Conservation (phyloP, 2,797 vertebrate species). For the Trematomus bernacchii region DNA sequence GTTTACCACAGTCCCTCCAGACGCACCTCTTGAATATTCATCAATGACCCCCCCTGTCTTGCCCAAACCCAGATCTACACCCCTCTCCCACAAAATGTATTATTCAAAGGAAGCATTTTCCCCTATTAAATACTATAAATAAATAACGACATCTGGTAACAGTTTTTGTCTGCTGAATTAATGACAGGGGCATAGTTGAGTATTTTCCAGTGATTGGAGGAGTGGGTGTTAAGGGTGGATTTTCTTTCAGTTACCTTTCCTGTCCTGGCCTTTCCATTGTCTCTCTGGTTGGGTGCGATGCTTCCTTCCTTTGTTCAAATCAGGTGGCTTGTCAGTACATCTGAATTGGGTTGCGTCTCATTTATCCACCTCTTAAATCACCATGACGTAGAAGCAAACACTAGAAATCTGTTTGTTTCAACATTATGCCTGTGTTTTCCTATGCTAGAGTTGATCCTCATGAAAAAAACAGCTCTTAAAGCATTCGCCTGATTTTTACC, state of each 20-base stretch:
- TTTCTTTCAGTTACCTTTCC: conserved; percentile 38
- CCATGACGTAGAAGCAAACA: conserved; percentile 49
- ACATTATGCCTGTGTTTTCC: conserved; percentile 39
- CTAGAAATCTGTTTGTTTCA: conserved; percentile 60
- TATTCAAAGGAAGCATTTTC: conserved; percentile 84
- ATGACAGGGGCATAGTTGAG: conserved; percentile 60
- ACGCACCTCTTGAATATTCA: conserved; percentile 84
- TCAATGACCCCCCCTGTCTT: conserved; percentile 54
- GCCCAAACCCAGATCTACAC: conserved; percentile 47
- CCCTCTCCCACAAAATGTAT: conserved; percentile 80
- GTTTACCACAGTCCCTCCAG: conserved; percentile 74
- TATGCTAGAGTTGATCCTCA: conserved; percentile 46
- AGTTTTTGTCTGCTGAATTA: conserved; percentile 81
- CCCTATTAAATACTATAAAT: conserved; percentile 85
- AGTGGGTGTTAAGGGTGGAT: conserved; percentile 23
- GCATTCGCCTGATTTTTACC: conserved; percentile 4
- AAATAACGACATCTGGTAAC: conserved; percentile 84
- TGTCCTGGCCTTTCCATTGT: conserved; percentile 62
- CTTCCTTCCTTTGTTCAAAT: conserved; percentile 67
- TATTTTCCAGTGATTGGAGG: conserved; percentile 56
- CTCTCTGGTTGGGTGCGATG: conserved; percentile 33
- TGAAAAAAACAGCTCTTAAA: conserved; percentile 69
- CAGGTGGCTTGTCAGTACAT: conserved; percentile 46
- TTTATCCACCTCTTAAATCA: conserved; percentile 46
- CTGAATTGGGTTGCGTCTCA: conserved; percentile 45